Evolutionary conservation across 2,888 invertebrate species (phyloP).

Genomic region (Ecdyonurus torrentis): DNA sequence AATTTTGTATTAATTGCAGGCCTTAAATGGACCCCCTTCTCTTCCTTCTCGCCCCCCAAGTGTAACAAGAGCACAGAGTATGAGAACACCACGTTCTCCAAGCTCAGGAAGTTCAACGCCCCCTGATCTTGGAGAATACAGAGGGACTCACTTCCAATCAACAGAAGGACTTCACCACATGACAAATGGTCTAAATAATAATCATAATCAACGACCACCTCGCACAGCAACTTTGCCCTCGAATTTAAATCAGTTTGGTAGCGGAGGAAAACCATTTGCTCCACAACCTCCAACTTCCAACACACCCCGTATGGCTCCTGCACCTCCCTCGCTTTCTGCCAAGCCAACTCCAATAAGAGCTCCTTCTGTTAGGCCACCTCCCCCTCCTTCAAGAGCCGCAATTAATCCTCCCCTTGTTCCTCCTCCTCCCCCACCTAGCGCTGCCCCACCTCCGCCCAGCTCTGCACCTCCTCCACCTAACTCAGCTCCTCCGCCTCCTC

Average conservation of each 20-base stretch:
- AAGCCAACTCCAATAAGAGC: slow-evolving; percentile 33
- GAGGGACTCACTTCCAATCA: slow-evolving; percentile 25
- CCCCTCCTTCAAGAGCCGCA: slow-evolving; percentile 28
- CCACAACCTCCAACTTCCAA: slow-evolving; percentile 19
- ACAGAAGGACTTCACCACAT: slow-evolving; percentile 29
- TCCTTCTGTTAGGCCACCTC: slow-evolving; percentile 40
- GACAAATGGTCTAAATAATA: background rate
- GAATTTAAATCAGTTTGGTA: slow-evolving; percentile 16
- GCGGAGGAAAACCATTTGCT: slow-evolving; percentile 7
- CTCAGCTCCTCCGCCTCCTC: slow-evolving; percentile 24
- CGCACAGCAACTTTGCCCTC: slow-evolving; percentile 20
- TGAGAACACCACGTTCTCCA: slow-evolving; percentile 61
- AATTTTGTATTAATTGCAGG: background rate
- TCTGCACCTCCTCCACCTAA: slow-evolving; percentile 23
- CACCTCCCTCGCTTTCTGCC: slow-evolving; percentile 31
- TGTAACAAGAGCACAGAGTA: slow-evolving; percentile 64
- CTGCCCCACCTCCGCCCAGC: slow-evolving; percentile 16
- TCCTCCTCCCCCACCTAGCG: slow-evolving; percentile 19
- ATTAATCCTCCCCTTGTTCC: slow-evolving; percentile 18
- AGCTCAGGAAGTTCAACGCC: slow-evolving; percentile 13
- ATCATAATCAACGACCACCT: slow-evolving; percentile 13
- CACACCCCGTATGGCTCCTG: slow-evolving; percentile 21
- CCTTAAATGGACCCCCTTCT: slow-evolving; percentile 12
- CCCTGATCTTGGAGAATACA: slow-evolving; percentile 8
- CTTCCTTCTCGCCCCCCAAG: slow-evolving; percentile 20